Conservation (phyloP, 2,888 invertebrate species). For the Lumbricus terrestris region DNA sequence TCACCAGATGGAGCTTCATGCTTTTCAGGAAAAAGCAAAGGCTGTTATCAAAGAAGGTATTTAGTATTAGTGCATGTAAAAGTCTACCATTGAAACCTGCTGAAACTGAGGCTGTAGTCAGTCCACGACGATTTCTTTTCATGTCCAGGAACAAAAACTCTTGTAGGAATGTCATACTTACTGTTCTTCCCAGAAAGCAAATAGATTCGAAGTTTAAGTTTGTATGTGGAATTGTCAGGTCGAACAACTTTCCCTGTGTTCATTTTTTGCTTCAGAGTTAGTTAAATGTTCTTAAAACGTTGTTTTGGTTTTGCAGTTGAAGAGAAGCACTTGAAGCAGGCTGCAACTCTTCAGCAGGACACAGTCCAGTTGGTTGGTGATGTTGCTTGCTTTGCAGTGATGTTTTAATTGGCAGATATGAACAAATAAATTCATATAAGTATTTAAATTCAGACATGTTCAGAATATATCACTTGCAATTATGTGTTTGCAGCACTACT, state of each 20-base stretch:
- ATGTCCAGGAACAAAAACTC: not conserved
- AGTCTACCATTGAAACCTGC: not conserved
- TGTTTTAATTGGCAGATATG: no score
- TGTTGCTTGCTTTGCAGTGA: not conserved
- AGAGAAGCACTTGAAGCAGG: not conserved
- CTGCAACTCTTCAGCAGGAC: not conserved
- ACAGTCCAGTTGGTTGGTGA: not conserved
- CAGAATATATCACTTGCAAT: no score
- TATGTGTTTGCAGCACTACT: no score
- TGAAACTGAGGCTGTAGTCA: not conserved
- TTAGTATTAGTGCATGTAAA: not conserved
- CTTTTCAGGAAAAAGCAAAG: not conserved
- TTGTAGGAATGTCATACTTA: not conserved
- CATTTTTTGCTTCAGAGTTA: not conserved
- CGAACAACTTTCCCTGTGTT: not conserved
- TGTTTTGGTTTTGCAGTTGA: not conserved
- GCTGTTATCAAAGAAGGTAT: not conserved
- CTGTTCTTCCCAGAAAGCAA: not conserved
- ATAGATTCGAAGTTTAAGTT: not conserved
- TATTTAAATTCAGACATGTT: no score
- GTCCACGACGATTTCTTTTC: not conserved
- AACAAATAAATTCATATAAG: no score
- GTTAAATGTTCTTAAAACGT: not conserved
- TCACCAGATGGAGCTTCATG: constrained; percentile 16
- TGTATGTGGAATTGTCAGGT: not conserved